A percentile compares a stretch with the other conserved stretches of the same genome.
Conservation (phyloP, 2,888 invertebrate species). For the Nephrotoma flavescens region DNA sequence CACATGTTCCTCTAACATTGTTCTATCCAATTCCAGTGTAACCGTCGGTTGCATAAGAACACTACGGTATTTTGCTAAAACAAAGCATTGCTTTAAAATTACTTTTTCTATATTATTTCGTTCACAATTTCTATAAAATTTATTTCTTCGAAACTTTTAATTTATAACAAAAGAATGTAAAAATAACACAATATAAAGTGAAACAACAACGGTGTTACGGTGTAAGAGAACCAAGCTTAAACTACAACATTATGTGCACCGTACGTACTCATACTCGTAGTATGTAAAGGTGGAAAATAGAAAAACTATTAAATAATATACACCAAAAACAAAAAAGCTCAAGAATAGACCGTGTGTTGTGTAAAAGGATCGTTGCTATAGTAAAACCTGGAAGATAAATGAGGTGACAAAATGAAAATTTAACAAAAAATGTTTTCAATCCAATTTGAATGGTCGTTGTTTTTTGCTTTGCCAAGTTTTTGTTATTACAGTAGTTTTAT, state of each 20-base stretch:
- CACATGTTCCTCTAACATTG: too few relatives aligned
- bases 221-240: too few relatives aligned
- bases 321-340: background rate
- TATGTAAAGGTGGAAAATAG: background rate
- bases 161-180: background rate
- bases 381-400: background rate
- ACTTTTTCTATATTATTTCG: background rate
- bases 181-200: background rate
- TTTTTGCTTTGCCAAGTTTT: background rate
- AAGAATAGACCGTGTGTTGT: background rate
- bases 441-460: background rate
- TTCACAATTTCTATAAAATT: background rate
- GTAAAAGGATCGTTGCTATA: background rate
- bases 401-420: background rate
- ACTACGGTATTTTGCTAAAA: too few relatives aligned
- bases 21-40: too few relatives aligned
- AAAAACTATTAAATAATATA: background rate
- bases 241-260: background rate
- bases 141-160: background rate
- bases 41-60: too few relatives aligned
- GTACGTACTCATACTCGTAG: too few relatives aligned
- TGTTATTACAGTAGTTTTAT: background rate
- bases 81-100: too few relatives aligned
- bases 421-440: background rate
- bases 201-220: background rate